A percentile compares a stretch with the other conserved stretches of the same genome.
Evolutionary conservation across 2,113 vertebrate genomes (phyloP).

Genomic region (Nannospalax galili): DNA sequence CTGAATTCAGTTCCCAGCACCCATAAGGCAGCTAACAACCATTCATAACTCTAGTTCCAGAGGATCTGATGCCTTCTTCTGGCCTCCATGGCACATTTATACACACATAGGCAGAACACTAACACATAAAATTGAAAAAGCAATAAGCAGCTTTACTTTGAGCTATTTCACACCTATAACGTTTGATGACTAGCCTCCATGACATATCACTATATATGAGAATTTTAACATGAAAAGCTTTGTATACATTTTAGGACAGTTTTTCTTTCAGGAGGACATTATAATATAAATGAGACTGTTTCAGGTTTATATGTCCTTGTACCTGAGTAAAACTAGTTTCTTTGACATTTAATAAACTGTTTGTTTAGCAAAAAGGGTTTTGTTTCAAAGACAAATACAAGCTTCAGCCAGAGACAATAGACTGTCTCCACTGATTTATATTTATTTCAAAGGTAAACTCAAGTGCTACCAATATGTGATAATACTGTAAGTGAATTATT

Average conservation of each 20-base stretch:
- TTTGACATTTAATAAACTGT: not conserved
- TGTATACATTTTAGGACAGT: not conserved
- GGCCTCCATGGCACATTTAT: too few relatives aligned
- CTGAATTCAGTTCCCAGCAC: too few relatives aligned
- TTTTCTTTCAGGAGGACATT: not conserved
- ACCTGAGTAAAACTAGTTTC: slow-evolving; percentile 1
- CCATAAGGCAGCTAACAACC: too few relatives aligned
- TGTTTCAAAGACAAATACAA: slow-evolving; percentile 56
- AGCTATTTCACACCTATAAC: not conserved
- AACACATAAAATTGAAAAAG: too few relatives aligned
- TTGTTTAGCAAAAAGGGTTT: slow-evolving; percentile 41
- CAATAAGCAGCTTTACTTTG: not conserved
- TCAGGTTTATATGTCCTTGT: not conserved
- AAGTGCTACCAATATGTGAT: slow-evolving; percentile 4
- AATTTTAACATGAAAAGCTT: not conserved
- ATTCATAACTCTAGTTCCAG: too few relatives aligned
- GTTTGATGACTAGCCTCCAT: not conserved
- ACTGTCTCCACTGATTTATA: not conserved
- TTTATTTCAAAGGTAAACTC: slow-evolving; percentile 37
- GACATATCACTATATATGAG: not conserved
- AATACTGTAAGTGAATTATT: not conserved
- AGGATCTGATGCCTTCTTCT: too few relatives aligned
- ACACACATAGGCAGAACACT: too few relatives aligned
- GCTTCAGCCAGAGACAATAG: not conserved
- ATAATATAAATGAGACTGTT: slow-evolving; percentile 43